Evolutionary conservation across 2,113 vertebrate species (phyloP), one percentile per base, ranked within the genome.

Genomic region (Proteles cristata): DNA sequence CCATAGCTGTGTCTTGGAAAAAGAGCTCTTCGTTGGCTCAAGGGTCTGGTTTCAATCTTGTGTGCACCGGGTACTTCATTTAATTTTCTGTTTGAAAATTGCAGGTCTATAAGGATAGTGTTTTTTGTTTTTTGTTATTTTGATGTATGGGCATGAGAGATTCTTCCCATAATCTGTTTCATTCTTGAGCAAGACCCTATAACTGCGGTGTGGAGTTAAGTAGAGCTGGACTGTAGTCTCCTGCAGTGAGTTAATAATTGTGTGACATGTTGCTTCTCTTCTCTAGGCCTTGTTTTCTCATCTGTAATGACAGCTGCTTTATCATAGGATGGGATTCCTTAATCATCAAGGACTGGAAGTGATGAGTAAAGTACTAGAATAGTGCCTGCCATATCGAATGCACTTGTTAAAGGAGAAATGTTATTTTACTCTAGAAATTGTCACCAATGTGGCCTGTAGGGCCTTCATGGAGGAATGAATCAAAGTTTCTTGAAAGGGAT

Each of bases 71-170:
- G 15, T 31, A 58, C 63, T 88, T 80, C 63, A 68, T 88, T 90
- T 83, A 58, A 82, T 63, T 95, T 96, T 85, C 61, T 63, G 69
- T 85, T 77, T 93, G 89, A 80, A 86, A 77, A 96, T 33, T 61
- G 53, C 35, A 83, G 23, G n/a, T 94, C 76, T 48, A 65, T 6
- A 50, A 81, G 65, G 31, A 58, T 11, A 68, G 73, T 7, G 0
- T 19, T 31, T 26, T 19, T 4, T 19, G 21, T 11, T 35, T 63
- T 45, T 88, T 65, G 81, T 28, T 28, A 39, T 71, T 63, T 85
- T 77, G 39, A 80, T 28, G 5, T 48, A 76, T 26, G 81, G 35
- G 15, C 11, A 84, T 84, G 74, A 88, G 82, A 92, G 31, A 81
- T 26, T 80, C 71, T 93, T 69, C 6, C 12, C 76, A 58, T 74